Evolutionary conservation across 2,797 vertebrate species (phyloP), one percentile per base, ranked within the genome.

Genomic region (Pangasius sanitwongsei): DNA sequence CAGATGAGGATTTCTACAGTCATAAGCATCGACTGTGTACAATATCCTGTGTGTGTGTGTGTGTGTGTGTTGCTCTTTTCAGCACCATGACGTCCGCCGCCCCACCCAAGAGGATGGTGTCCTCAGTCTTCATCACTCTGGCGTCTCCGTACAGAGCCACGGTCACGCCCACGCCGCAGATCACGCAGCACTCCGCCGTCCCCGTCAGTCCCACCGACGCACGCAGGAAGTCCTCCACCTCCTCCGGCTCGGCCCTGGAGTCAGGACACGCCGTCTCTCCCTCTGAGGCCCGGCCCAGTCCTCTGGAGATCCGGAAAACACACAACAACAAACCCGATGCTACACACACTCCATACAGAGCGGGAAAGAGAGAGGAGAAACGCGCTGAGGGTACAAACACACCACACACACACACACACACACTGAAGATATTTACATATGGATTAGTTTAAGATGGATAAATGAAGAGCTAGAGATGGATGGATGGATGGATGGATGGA

Each of bases 121-220:
- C 98, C 0, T 98, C 98, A 0, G 92, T 98, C 90, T 98, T 98
- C 93, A 99, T 99, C 95, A 98, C 97, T 9, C 94, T 99, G 86
- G 92, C 96, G 0, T 93, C 97, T n/a, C 98, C 98, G 0, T 94
- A 92, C 90, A 95, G 95, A 37, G 95, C 95, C 90, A 96, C 94
- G 0, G 89, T 95, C 87, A 95, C 94, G 1, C 94, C 94, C 80
- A 94, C 94, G 83, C 90, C 93, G 78, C 93, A 93, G 15, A 91
- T 94, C 44, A 65, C 80, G 15, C 92, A 92, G 74, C 8, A 53
- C 69, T 48, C 92, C 0, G 53, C 90, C 11, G 28, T 84, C 0
- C 81, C 91, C 85, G 90, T 90, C 86, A 91, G 92, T 86, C 85
- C 88, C 15, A 83, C 89, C 0, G 44, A 31, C 23, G 28, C 88